Conservation (phyloP, 2,113 vertebrate genomes). For the Ramphastos sulfuratus region DNA sequence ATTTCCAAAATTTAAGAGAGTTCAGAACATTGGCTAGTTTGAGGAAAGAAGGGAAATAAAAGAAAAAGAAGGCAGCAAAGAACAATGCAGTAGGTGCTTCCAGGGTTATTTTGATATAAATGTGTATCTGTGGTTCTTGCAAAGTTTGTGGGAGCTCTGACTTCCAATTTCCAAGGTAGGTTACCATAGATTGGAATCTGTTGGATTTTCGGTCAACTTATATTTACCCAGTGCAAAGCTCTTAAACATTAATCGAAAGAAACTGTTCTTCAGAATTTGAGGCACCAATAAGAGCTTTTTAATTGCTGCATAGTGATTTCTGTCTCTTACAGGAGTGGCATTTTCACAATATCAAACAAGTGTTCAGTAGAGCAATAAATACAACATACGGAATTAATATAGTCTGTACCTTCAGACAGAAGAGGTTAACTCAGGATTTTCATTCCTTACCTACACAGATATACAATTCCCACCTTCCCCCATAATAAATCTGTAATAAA, state of each 20-base stretch:
- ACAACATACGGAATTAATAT: conserved; percentile 7
- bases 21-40: not conserved
- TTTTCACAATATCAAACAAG: conserved; percentile 40
- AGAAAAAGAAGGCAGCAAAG: not conserved
- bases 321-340: conserved; percentile 48
- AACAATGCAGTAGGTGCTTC: not conserved
- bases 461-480: conserved; percentile 15
- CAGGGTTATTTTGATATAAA: not conserved
- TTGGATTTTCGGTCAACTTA: not conserved
- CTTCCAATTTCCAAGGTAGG: not conserved
- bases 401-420: not conserved
- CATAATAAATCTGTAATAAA: conserved; percentile 60
- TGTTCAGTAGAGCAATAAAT: conserved; percentile 24
- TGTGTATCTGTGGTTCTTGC: not conserved
- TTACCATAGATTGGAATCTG: not conserved
- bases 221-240: conserved; percentile 17
- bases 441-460: conserved; percentile 5
- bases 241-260: conserved; percentile 42
- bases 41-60: not conserved
- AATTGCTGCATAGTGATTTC: conserved; percentile 66
- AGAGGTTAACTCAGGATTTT: conserved; percentile 1
- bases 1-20: not conserved
- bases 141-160: not conserved
- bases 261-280: conserved; percentile 53
- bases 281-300: conserved; percentile 66